These are phyloP conservation scores for Oncorhynchus mykiss DNA, from an alignment of 2,113 vertebrate species.

Conservation along the genomic window DNA sequence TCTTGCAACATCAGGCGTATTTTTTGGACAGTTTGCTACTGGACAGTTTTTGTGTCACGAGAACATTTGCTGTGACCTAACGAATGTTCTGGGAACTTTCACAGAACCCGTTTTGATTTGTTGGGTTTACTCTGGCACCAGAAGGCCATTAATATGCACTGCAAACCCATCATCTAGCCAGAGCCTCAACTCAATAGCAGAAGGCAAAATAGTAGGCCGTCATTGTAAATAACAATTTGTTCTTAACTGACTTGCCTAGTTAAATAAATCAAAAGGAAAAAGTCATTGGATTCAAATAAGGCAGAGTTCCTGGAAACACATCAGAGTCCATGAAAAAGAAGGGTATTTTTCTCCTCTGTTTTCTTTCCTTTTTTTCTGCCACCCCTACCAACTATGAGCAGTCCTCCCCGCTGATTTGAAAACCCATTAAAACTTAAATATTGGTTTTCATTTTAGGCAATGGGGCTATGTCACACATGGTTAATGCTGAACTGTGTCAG, in stretches of 20 bases:
- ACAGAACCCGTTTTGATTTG: too few relatives aligned
- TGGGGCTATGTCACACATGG: conserved; percentile 31
- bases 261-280: conserved; percentile 15
- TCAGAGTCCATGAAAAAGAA: conserved; percentile 42
- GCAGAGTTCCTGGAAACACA: conserved; percentile 35
- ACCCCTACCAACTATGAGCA: conserved; percentile 18
- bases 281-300: conserved; percentile 24
- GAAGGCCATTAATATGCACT: conserved; percentile 57
- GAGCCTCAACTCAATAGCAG: conserved; percentile 39
- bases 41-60: too few relatives aligned
- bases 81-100: too few relatives aligned
- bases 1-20: too few relatives aligned
- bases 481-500: conserved; percentile 26
- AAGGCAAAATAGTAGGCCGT: neutral
- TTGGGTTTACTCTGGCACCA: neutral
- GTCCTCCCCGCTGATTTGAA: conserved; percentile 17
- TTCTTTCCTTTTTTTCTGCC: conserved; percentile 13
- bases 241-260: too few relatives aligned
- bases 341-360: conserved; percentile 12
- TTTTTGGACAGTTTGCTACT: too few relatives aligned
- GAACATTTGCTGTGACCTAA: too few relatives aligned
- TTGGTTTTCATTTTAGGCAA: conserved; percentile 20
- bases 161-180: conserved; percentile 45
- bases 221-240: too few relatives aligned
- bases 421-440: conserved; percentile 29